Conservation (phyloP, 2,888 invertebrate species). For the Amiota minor region DNA sequence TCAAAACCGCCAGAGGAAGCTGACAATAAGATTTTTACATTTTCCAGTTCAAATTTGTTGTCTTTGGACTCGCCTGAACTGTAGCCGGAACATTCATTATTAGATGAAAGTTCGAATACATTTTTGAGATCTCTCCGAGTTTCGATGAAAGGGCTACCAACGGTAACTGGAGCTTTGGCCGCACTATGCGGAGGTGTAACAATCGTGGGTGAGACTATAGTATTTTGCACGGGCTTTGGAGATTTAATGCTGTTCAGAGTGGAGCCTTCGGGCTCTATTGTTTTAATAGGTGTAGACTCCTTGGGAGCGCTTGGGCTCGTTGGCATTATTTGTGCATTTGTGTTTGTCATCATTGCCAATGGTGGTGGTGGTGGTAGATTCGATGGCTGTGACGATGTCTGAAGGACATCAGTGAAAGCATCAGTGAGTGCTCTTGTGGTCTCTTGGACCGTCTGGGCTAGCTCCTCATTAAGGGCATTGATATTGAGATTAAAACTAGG, state of each 20-base stretch:
- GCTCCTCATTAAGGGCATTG: conserved; percentile 69
- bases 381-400: conserved; percentile 35
- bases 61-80: conserved; percentile 65
- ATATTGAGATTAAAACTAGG: conserved; percentile 73
- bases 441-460: conserved; percentile 71
- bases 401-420: conserved; percentile 53
- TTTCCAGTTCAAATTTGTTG: conserved; percentile 71
- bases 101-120: conserved; percentile 68
- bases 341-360: conserved; percentile 34
- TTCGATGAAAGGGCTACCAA: conserved; percentile 71
- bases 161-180: conserved; percentile 37
- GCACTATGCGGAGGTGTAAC: conserved; percentile 50
- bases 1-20: conserved; percentile 68
- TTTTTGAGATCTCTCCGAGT: conserved; percentile 63
- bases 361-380: conserved; percentile 51
- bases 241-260: not conserved
- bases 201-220: conserved; percentile 47
- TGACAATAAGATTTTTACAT: conserved; percentile 70
- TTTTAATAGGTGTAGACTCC: conserved; percentile 17
- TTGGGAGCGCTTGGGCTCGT: not conserved
- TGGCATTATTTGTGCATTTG: not conserved
- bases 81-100: conserved; percentile 62
- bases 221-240: conserved; percentile 13
- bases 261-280: not conserved
- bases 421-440: conserved; percentile 64